Evolutionary conservation across 2,113 vertebrate genomes (phyloP), one percentile per base, ranked within the genome.

Genomic region (rabbit (Oryctolagus cuniculus)): DNA sequence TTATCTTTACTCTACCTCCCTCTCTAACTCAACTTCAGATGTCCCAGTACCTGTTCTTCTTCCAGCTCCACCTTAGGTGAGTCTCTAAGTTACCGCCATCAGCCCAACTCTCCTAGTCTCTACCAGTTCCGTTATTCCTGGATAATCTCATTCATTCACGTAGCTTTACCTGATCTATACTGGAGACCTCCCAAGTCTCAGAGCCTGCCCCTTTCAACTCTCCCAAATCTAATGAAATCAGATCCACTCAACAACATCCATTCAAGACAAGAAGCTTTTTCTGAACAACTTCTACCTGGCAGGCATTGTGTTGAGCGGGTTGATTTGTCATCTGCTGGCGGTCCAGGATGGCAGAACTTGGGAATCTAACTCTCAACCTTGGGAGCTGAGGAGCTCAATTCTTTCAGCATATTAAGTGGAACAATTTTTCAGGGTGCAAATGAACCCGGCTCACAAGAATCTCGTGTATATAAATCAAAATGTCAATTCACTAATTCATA

Each of bases 381-480:
- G 34, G 89, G 81, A 85, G n/a, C 74, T 80, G 70, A 69, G 38
- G 75, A 75, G 58, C 44, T 79, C 75, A 93, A 89, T 86, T 96
- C 84, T 94, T 24, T 94, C 51, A 53, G 75, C 64, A 53, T 87
- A 84, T 90, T 78, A 93, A 93, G 70, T 87, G 75, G 75, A 49
- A 74, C 58, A 72, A 22, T 95, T 92, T 92, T 77, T 95, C 88
- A 91, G 58, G 61, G 70, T 74, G 51, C 66, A 79, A 85, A 93
- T 93, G 91, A 95, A 90, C 80, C 61, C 80, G 83, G 85, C 87
- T 96, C 90, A 87, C 58, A 69, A 95, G 93, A 93, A 93, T 93
- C 58, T 91, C 51, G 21, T 92, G 80, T 95, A 72, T 90, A 90
- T 97, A 96, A 96, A 92, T 97, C 80, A 95, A 96, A 96, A 96